phyloP scores from a whole-genome alignment of 2,888 invertebrate species.

The Sarcophaga rosellei region DNA sequence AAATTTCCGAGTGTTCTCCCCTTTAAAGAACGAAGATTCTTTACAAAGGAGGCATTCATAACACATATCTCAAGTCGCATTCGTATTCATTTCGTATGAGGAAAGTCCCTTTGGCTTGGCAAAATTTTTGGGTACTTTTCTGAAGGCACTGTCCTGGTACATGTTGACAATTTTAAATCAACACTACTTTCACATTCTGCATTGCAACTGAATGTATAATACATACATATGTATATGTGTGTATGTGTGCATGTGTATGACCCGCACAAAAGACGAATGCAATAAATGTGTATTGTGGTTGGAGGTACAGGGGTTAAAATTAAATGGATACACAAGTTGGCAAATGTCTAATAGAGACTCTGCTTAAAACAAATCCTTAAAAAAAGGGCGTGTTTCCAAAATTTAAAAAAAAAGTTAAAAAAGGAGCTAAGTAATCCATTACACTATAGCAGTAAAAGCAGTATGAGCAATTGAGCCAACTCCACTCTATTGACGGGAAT shows the following conservation, averaged over 20 bases:
- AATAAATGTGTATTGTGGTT: slow-evolving; percentile 7
- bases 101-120: no score
- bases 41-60: no score
- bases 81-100: no score
- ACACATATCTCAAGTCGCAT: no score
- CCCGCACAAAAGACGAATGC: slow-evolving; percentile 45
- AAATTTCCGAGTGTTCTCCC: no score
- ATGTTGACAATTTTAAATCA: background rate
- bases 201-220: slow-evolving; percentile 34
- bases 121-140: no score
- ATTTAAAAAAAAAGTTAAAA: background rate
- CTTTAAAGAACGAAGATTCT: no score
- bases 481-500: background rate
- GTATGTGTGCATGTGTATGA: slow-evolving; percentile 10
- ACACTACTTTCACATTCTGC: slow-evolving; percentile 36
- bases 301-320: slow-evolving; percentile 52
- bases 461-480: background rate
- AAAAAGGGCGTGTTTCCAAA: slow-evolving; percentile 50
- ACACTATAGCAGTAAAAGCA: background rate
- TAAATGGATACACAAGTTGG: slow-evolving; percentile 60
- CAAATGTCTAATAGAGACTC: slow-evolving; percentile 32
- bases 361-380: slow-evolving; percentile 15
- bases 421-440: background rate
- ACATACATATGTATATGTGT: background rate
- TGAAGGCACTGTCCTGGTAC: background rate